These are phyloP conservation scores for Lycocorax pyrrhopterus DNA, from an alignment of 2,113 vertebrate genomes.

Conservation along the genomic window DNA sequence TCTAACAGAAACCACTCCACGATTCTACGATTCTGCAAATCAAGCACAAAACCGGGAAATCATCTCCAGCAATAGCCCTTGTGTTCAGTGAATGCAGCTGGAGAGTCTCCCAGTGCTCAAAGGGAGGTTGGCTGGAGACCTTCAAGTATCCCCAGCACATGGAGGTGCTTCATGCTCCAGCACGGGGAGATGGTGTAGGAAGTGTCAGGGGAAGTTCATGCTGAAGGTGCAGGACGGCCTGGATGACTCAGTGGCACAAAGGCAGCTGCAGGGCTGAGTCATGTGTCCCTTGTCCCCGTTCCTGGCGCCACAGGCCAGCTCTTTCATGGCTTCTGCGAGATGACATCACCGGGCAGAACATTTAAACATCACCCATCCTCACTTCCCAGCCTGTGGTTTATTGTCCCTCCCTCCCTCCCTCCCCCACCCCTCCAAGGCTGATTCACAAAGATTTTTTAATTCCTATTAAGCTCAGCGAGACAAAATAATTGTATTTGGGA, in stretches of 20 bases:
- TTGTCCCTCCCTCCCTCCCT: background rate
- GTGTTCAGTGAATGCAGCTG: background rate
- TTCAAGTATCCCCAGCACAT: background rate
- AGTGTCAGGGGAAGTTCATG: background rate
- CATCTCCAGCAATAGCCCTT: background rate
- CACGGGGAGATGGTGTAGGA: background rate
- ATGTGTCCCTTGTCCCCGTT: background rate
- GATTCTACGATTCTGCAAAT: background rate
- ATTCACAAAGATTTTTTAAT: slow-evolving; percentile 42
- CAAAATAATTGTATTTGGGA: slow-evolving; percentile 51
- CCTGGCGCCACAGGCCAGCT: background rate
- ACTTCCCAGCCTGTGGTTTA: background rate
- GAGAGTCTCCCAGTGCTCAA: background rate
- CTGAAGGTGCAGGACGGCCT: background rate
- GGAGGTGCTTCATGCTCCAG: background rate
- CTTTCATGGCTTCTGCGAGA: background rate
- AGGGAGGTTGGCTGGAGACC: background rate
- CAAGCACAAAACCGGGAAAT: background rate
- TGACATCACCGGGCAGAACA: background rate
- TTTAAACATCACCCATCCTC: background rate
- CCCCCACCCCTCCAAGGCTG: slow-evolving; percentile 5
- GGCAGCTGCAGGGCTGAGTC: background rate
- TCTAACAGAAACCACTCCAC: background rate
- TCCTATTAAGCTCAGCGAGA: background rate
- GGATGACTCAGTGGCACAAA: background rate